Evolutionary conservation across 2,113 vertebrate genomes (phyloP), one percentile per base, ranked within the genome.

Genomic region (Eublepharis macularius): DNA sequence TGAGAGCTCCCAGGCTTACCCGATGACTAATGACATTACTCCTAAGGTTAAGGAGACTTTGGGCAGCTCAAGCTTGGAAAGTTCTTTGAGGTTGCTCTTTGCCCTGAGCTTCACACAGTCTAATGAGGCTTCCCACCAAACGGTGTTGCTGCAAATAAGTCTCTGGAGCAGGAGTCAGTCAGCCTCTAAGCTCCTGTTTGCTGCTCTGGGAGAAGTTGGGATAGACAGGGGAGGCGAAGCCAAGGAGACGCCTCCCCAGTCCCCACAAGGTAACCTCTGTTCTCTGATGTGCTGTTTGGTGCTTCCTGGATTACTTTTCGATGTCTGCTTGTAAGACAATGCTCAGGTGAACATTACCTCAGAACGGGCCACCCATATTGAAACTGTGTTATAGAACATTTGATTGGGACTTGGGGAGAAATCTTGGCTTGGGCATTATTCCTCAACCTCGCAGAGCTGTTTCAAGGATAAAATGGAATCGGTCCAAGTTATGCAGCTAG

Each of bases 121-220:
- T 84, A 84, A 84, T 84, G 83, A 77, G 75, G 26, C 83, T 84
- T 78, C 63, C 49, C 74, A 69, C n/a, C 21, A 69, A 77, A 84
- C 39, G 32, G 49, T 45, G 51, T n/a, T 3, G 34, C 47, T n/a
- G 29, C 32, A 36, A 54, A 77, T 77, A 24, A 51, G 43, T 77
- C 75, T 45, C 54, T 34, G 75, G 75, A n/a, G 39, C 47, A 54
- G 65, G n/a, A n/a, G 13, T 78, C 47, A n/a, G n/a, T 54, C 63
- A 43, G n/a, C 24, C n/a, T 51, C 16, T 29, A 2, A 21, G 24
- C n/a, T 29, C 47, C 21, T 65, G 54, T 75, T 83, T 76, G 43
- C 9, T 47, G 6, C 54, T 47, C n/a, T 57, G 34, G 43, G 41
- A 65, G 34, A 84, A 14, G n/a, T 32, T 19, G 19, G 34, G 57